These are phyloP conservation scores for Trichomalopsis sarcophagae DNA, from an alignment of 1,140 invertebrate species.

Conservation along the genomic window DNA sequence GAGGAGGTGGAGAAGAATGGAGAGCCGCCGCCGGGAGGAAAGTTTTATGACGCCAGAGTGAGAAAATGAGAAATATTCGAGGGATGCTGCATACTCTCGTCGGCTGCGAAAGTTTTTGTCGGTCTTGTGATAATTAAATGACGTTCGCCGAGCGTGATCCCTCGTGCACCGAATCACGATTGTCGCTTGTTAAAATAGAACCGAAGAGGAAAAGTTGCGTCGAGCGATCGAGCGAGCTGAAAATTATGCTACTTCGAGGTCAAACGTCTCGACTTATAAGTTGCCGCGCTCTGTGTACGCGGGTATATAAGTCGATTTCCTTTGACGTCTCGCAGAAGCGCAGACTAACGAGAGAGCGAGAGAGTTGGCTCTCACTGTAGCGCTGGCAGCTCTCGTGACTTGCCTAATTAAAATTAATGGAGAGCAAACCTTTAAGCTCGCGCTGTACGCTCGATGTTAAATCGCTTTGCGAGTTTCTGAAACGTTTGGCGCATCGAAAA, in stretches of 20 bases:
- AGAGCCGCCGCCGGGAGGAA: background rate
- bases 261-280: constrained; percentile 23
- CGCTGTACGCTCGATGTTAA: background rate
- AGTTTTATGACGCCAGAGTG: constrained; percentile 25
- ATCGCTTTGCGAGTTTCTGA: background rate
- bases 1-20: background rate
- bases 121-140: background rate
- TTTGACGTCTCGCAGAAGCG: background rate
- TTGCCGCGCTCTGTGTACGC: background rate
- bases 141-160: background rate
- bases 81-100: background rate
- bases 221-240: background rate
- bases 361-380: background rate
- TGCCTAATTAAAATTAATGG: constrained; percentile 32
- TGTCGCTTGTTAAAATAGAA: too few relatives aligned
- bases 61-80: constrained; percentile 35
- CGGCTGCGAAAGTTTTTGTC: background rate
- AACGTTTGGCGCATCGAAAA: background rate
- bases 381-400: background rate
- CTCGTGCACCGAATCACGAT: too few relatives aligned
- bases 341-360: background rate
- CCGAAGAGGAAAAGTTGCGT: too few relatives aligned
- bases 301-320: constrained; percentile 8
- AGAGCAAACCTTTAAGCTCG: background rate
- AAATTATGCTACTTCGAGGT: constrained; percentile 7